A percentile compares a stretch with the other conserved stretches of the same genome.
Evolutionary conservation across 2,797 vertebrate genomes (phyloP).

Genomic region (Poeciliopsis turneri): DNA sequence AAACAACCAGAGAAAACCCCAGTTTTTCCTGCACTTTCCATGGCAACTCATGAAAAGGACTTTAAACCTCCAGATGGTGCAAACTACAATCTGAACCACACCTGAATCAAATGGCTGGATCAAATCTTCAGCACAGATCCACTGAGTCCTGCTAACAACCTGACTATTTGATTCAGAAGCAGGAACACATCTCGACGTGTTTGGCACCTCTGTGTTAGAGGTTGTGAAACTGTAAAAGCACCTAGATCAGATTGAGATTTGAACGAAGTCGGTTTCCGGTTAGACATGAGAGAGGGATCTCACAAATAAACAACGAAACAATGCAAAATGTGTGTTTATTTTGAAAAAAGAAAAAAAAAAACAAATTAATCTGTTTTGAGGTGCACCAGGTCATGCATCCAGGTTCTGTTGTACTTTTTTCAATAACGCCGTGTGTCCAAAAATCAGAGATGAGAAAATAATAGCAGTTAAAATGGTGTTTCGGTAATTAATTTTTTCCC

Average conservation of each 20-base stretch:
- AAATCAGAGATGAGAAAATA: conserved; percentile 4
- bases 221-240: not conserved
- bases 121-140: not conserved
- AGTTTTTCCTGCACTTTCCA: not conserved
- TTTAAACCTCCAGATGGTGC: not conserved
- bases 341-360: not conserved
- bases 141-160: not conserved
- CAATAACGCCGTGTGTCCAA: not conserved
- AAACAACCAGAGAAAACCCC: not conserved
- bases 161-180: not conserved
- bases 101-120: not conserved
- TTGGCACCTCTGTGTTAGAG: not conserved
- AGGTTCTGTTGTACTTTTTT: not conserved
- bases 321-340: not conserved
- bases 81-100: not conserved
- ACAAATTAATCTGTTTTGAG: not conserved
- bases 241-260: not conserved
- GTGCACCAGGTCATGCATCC: not conserved
- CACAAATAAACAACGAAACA: not conserved
- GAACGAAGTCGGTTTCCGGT: not conserved
- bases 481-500: conserved; percentile 34
- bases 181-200: not conserved
- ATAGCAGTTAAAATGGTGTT: conserved; percentile 42
- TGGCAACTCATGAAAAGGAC: not conserved
- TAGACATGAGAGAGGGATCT: not conserved